phyloP scores from a whole-genome alignment of 2,113 vertebrate species.

The Helogale parvula region DNA sequence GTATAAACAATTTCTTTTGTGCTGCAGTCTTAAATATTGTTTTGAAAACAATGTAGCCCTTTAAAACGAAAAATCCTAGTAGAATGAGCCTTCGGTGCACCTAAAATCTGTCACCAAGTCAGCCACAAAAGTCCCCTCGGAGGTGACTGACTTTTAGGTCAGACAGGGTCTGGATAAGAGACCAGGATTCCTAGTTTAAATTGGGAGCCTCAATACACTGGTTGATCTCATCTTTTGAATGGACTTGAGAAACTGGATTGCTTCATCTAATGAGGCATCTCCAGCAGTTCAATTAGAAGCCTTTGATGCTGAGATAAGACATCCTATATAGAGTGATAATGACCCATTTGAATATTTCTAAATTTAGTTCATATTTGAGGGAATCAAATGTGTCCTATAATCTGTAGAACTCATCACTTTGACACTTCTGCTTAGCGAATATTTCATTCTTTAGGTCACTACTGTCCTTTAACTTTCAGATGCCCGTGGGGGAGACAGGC shows the following conservation, averaged over 20 bases:
- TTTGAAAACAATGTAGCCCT: not conserved
- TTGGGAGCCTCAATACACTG: not conserved
- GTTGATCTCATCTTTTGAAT: slow-evolving; percentile 23
- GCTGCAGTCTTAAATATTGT: not conserved
- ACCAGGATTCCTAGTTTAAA: slow-evolving; percentile 8
- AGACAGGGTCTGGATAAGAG: slow-evolving; percentile 2
- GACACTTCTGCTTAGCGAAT: slow-evolving; percentile 47
- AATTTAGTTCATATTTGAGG: slow-evolving; percentile 56
- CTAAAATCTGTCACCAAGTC: not conserved
- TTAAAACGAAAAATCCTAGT: not conserved
- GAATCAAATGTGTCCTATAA: slow-evolving; percentile 44
- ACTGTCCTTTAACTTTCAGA: not conserved
- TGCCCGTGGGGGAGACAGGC: not conserved
- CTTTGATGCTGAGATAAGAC: slow-evolving; percentile 56
- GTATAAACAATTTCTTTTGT: slow-evolving; percentile 10
- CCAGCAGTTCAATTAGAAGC: not conserved
- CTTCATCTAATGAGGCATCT: not conserved
- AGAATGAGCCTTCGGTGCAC: not conserved
- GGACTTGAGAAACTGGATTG: not conserved
- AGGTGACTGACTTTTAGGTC: not conserved
- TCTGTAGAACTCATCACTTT: not conserved
- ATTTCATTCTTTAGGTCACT: not conserved
- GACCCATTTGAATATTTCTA: slow-evolving; percentile 66
- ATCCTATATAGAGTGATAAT: not conserved
- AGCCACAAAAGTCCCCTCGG: not conserved